These are phyloP conservation scores for Peromyscus polionotus DNA, from an alignment of 2,113 vertebrate genomes.

Conservation along the genomic window DNA sequence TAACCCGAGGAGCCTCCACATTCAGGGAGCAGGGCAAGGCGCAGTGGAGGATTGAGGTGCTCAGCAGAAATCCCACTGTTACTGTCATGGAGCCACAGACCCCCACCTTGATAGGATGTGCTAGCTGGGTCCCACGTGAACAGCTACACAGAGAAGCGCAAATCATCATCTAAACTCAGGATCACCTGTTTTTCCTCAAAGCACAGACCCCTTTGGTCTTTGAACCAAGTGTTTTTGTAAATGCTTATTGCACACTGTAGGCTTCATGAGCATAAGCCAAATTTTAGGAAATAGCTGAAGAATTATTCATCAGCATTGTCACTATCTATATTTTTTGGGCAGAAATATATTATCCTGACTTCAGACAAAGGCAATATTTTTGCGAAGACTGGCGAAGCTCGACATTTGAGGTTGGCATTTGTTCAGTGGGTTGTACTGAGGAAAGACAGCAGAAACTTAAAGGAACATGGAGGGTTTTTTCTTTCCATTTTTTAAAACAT, in stretches of 20 bases:
- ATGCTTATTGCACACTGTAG: background rate
- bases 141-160: too few relatives aligned
- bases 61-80: rapidly evolving
- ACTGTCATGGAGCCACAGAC: rapidly evolving
- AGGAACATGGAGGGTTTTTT: background rate
- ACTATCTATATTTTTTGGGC: background rate
- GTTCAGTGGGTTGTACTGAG: background rate
- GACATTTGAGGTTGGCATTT: background rate
- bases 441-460: background rate
- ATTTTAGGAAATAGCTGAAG: background rate
- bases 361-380: background rate
- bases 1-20: rapidly evolving
- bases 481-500: background rate
- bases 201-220: background rate
- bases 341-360: too few relatives aligned
- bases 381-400: background rate
- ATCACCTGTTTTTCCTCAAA: background rate
- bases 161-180: background rate
- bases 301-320: background rate
- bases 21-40: too few relatives aligned
- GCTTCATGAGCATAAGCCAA: background rate
- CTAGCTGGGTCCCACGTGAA: rapidly evolving
- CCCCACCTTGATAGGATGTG: rapidly evolving
- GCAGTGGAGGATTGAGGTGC: rapidly evolving
- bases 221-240: background rate